Evolutionary conservation across 2,113 vertebrate genomes (phyloP).

Genomic region (Pithys albifrons): DNA sequence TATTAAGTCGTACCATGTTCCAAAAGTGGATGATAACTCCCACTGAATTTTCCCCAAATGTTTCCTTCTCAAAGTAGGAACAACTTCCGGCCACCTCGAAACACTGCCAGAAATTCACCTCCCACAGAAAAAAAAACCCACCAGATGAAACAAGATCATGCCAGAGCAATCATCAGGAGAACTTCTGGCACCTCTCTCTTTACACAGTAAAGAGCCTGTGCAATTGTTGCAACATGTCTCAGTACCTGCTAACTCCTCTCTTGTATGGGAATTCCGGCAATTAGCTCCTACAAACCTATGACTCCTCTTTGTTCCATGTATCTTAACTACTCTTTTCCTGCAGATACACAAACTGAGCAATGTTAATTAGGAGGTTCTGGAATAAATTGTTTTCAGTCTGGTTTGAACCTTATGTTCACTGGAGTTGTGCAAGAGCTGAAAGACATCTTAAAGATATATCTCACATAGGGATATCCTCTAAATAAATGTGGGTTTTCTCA

Average conservation of each 20-base stretch:
- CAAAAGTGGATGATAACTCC: neutral
- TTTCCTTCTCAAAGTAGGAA: neutral
- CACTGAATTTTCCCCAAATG: neutral
- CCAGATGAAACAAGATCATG: neutral
- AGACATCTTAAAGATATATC: neutral
- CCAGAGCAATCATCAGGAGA: neutral
- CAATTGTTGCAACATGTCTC: neutral
- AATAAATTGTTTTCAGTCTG: neutral
- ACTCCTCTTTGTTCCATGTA: neutral
- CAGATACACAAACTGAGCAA: neutral
- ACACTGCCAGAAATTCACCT: neutral
- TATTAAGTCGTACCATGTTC: neutral
- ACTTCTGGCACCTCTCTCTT: neutral
- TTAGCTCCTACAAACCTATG: neutral
- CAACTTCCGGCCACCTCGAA: neutral
- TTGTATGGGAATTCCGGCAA: accelerated
- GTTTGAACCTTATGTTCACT: neutral
- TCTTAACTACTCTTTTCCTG: neutral
- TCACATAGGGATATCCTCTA: neutral
- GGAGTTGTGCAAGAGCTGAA: neutral
- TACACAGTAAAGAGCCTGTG: neutral
- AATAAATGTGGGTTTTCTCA: neutral
- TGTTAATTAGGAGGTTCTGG: neutral
- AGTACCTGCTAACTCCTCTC: neutral
- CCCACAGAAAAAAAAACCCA: neutral